Evolutionary conservation across 92 coral and sea anemone genomes (phyloP), one percentile per base, ranked within the genome.

Genomic region (Phenganax subtilis): DNA sequence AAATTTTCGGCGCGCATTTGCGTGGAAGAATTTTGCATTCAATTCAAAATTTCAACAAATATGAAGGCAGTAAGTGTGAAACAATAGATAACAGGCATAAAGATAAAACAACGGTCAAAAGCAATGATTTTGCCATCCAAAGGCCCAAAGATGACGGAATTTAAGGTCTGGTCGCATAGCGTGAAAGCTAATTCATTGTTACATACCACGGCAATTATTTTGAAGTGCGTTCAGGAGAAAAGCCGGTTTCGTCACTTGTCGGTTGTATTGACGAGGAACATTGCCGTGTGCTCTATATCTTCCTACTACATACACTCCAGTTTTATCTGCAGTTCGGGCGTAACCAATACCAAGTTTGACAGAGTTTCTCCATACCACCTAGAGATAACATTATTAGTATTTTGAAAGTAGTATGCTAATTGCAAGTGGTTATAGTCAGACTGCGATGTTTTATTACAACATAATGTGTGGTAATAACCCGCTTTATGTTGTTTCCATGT

Each of bases 321-420:
- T 79, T 54, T 44, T 63, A 51, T 79, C 83, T 14, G 72, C 69
- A 12, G 83, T 79, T 8, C 83, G 73, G n/a, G 83, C 83, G 30
- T 79, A 79, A 0, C 83, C 83, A 79, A 79, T 60, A 10, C 83
- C 83, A 51, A 79, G 74, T 79, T 17, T 63, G 6, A 69, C 69
- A 47, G 83, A 79, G 15, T 52, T 60, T 53, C 17, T 65, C 83
- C 83, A 79, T 6, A 79, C 83, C 20, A 79, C 74, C 83, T 79
- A 61, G 1, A 64, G 16, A 31, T 62, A 12, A 79, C 30, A 4
- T 12, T 25, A 29, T 73, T 51, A 17, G 52, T 28, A 29, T 29
- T 14, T 47, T 68, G 73, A 1, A 59, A 1, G 25, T 59, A 59
- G 15, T 59, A 14, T 14, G 25, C 7, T 59, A 7, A 59, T 14